Evolutionary conservation across 2,113 vertebrate species (phyloP).

Genomic region (Vulpes lagopus): DNA sequence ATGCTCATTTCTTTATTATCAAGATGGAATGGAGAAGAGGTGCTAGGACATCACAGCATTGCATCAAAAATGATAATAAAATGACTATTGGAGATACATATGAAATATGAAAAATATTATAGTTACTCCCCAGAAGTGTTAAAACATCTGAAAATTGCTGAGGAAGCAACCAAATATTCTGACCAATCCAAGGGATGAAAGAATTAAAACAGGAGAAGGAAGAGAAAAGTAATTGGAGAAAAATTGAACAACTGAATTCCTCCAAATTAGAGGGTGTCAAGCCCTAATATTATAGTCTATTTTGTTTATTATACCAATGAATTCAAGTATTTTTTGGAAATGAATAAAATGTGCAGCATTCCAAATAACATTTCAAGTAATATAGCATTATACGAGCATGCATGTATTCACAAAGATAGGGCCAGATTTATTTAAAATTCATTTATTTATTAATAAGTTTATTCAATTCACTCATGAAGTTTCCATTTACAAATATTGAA

Average conservation of each 20-base stretch:
- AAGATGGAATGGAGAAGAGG: neutral
- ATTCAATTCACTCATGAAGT: neutral
- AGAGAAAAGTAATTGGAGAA: neutral
- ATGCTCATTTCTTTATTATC: neutral
- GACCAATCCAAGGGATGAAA: neutral
- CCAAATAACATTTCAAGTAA: neutral
- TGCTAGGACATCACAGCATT: neutral
- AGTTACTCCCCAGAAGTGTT: neutral
- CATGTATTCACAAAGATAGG: neutral
- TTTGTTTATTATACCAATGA: neutral
- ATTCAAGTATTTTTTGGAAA: neutral
- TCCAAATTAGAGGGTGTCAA: neutral
- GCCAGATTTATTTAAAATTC: neutral
- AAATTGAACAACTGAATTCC: neutral
- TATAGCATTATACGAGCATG: neutral
- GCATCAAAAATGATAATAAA: neutral
- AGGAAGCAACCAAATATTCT: neutral
- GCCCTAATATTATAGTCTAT: neutral
- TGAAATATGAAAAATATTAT: neutral
- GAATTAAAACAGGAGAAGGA: neutral
- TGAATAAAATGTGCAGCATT: neutral
- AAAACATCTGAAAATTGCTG: neutral
- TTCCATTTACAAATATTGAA: neutral
- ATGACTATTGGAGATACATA: neutral
- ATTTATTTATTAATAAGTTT: neutral